Evolutionary conservation across 1,140 invertebrate genomes (phyloP), one percentile per base, ranked within the genome.

Genomic region (Yoshiicerus persimilis): DNA sequence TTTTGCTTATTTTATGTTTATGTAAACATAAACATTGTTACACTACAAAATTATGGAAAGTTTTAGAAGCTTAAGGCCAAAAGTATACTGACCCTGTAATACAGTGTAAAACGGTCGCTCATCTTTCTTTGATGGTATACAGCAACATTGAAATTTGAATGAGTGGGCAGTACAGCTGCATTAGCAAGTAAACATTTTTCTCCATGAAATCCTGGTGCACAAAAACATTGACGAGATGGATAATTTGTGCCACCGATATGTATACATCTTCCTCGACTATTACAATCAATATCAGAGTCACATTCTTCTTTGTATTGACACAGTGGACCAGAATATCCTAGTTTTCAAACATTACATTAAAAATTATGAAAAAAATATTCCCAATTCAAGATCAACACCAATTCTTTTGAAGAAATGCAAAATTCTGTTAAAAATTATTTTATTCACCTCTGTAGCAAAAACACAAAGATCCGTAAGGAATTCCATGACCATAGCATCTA

Each of bases 261-360:
- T 11, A 97, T 93, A 92, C 98, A 98, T 88, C 95, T 95, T 47
- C 97, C 97, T 27, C 89, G 88, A 88, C 96, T 95, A 20, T 25
- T 84, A 92, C 98, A 98, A 91, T 99, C 97, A 2, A 92, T 93
- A 92, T 98, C 95, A 56, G 95, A 95, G 10, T 94, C 92, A 92
- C 98, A 99, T 92, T 97, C 97, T 91, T 97, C 96, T 86, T 94
- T 93, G 92, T 96, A 97, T 93, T 98, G 96, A 92, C 97, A 98
- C 30, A 95, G 94, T 0, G 95, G 88, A 0, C 97, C 97, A 88
- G 95, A 95, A 92, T 84, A 89, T 2, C 83, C 83, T 47, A 87
- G 87, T 16, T n/a, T n/a, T n/a, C n/a, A n/a, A n/a, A n/a, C n/a
- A n/a, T n/a, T n/a, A n/a, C n/a, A n/a, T n/a, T n/a, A 41, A 41